Conservation (phyloP, 2,797 vertebrate species). For the Discoglossus pictus region DNA sequence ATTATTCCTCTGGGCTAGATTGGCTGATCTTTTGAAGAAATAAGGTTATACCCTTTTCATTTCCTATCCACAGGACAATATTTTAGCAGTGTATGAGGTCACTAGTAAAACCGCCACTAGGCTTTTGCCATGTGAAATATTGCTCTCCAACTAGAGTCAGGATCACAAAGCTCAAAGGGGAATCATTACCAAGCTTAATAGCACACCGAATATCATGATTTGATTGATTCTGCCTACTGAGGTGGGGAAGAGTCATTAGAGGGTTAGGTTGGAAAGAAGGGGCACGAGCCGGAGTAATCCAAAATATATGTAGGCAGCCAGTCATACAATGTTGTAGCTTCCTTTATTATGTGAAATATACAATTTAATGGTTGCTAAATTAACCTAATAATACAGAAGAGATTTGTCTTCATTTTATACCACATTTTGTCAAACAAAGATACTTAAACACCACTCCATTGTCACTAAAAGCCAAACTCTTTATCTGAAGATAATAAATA, state of each 20-base stretch:
- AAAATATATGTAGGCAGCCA: background rate
- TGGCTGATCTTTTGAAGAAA: slow-evolving; percentile 90
- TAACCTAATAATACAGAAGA: background rate
- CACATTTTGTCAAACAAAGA: background rate
- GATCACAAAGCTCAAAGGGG: slow-evolving; percentile 77
- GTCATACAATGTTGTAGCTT: background rate
- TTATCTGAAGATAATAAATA: too few relatives aligned
- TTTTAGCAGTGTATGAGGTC: slow-evolving; percentile 82
- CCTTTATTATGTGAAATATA: background rate
- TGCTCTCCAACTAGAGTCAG: slow-evolving; percentile 70
- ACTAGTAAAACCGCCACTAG: slow-evolving; percentile 70
- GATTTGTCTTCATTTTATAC: background rate
- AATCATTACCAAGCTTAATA: slow-evolving; percentile 76
- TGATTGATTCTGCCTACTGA: slow-evolving; percentile 76
- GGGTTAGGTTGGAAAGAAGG: slow-evolving; percentile 7
- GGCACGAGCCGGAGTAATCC: slow-evolving; percentile 21
- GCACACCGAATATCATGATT: slow-evolving; percentile 69
- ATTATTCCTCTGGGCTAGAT: slow-evolving; percentile 89
- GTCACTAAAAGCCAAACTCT: too few relatives aligned
- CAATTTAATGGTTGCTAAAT: background rate
- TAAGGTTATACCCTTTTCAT: slow-evolving; percentile 96
- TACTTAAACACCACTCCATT: too few relatives aligned
- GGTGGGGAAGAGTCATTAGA: slow-evolving; percentile 35
- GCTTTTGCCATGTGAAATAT: slow-evolving; percentile 71
- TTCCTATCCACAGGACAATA: slow-evolving; percentile 86